phyloP scores from a whole-genome alignment of 2,888 invertebrate genomes.

The Polydrusus tereticollis region DNA sequence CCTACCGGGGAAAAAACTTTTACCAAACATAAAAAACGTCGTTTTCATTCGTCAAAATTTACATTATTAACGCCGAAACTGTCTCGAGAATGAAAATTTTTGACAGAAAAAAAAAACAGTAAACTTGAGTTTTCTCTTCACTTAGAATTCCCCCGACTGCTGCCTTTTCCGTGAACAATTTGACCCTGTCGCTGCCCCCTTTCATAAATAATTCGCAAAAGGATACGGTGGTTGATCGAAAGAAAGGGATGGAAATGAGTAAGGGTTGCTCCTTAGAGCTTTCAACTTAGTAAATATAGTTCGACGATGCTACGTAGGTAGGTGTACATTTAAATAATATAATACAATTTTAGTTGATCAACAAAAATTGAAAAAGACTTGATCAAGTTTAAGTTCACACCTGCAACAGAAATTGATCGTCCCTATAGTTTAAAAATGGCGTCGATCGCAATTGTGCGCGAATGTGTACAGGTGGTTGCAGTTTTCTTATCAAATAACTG shows the following conservation, averaged over 20 bases:
- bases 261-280: background rate
- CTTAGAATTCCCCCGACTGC: slow-evolving; percentile 1
- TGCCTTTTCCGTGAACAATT: slow-evolving; percentile 34
- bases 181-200: slow-evolving; percentile 40
- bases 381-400: too few relatives aligned
- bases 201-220: slow-evolving; percentile 40
- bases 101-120: slow-evolving; percentile 8
- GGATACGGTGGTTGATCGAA: background rate
- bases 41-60: background rate
- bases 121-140: background rate
- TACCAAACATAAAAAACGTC: background rate
- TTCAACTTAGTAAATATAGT: background rate
- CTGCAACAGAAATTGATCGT: too few relatives aligned
- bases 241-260: background rate
- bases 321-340: too few relatives aligned
- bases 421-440: too few relatives aligned
- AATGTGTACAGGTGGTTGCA: too few relatives aligned
- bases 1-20: background rate
- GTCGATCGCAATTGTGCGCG: too few relatives aligned
- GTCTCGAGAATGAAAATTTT: background rate
- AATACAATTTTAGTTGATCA: too few relatives aligned
- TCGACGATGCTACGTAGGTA: too few relatives aligned
- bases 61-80: slow-evolving; percentile 6
- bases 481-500: too few relatives aligned
- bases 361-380: too few relatives aligned